Percentiles rank a stretch among this genome's conserved stretches.
These are phyloP conservation scores for Anguilla marmorata DNA, from an alignment of 2,797 vertebrate species.

Conservation along the genomic window DNA sequence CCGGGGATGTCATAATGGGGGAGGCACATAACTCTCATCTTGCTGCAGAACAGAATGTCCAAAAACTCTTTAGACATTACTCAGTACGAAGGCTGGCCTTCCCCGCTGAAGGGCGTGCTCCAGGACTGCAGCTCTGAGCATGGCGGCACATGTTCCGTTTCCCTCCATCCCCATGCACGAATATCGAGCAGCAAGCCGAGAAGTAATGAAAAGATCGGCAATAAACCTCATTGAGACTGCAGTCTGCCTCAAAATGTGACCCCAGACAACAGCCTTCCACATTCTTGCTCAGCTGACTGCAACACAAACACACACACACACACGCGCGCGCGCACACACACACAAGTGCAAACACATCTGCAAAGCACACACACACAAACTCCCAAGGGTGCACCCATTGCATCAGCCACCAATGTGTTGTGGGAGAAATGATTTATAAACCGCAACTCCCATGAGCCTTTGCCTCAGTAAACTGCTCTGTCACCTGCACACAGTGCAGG, in stretches of 20 bases:
- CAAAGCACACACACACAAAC: neutral
- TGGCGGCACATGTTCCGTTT: neutral
- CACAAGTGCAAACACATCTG: neutral
- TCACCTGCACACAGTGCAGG: constrained; percentile 23
- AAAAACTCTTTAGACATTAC: neutral
- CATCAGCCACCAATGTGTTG: constrained; percentile 12
- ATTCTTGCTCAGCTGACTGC: neutral
- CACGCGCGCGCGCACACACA: neutral
- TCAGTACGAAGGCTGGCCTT: neutral
- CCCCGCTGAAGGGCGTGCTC: neutral
- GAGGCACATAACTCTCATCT: neutral
- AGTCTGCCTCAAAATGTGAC: constrained; percentile 1
- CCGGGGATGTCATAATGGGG: neutral
- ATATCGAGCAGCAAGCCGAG: neutral
- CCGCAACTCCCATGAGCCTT: constrained; percentile 33
- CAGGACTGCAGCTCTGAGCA: neutral
- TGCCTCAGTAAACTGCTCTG: constrained; percentile 13
- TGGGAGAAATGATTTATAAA: constrained; percentile 26
- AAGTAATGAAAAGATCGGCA: neutral
- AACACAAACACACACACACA: neutral
- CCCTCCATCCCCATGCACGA: neutral
- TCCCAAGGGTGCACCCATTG: constrained; percentile 12
- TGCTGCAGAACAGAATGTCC: neutral
- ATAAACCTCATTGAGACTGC: neutral
- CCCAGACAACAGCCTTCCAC: neutral